phyloP scores from a whole-genome alignment of 2,113 vertebrate genomes.

The Tyto alba region DNA sequence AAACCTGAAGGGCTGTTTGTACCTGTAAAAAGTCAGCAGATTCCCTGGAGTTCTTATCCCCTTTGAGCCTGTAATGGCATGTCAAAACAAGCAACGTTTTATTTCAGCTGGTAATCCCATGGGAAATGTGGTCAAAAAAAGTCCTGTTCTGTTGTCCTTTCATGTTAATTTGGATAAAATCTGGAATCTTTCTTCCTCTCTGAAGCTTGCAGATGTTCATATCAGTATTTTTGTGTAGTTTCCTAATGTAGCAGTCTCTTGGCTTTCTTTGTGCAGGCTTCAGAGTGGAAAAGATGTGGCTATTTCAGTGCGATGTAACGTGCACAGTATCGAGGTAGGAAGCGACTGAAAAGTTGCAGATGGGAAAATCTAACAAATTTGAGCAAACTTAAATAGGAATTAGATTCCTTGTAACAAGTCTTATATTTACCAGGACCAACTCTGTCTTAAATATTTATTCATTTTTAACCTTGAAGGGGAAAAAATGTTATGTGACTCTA shows the following conservation, averaged over 20 bases:
- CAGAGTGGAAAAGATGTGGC: not conserved
- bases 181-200: not conserved
- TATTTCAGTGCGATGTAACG: not conserved
- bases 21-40: not conserved
- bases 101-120: constrained; percentile 24
- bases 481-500: not conserved
- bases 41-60: not conserved
- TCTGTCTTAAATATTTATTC: constrained; percentile 18
- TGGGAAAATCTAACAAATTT: not conserved
- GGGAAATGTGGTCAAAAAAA: constrained; percentile 11
- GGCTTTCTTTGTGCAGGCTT: constrained; percentile 26
- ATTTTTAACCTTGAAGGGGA: not conserved
- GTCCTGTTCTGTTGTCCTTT: not conserved
- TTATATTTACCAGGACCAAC: constrained; percentile 19
- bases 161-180: constrained; percentile 24
- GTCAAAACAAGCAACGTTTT: constrained; percentile 10
- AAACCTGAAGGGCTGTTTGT: constrained; percentile 38
- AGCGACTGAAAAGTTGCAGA: not conserved
- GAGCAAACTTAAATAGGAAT: constrained; percentile 5
- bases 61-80: not conserved
- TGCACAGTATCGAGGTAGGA: not conserved
- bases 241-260: not conserved
- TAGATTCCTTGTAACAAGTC: not conserved
- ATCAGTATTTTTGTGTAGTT: not conserved
- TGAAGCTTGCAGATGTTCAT: constrained; percentile 32